These are phyloP conservation scores for Drosophila cognata DNA, from an alignment of 2,888 invertebrate species.

Conservation along the genomic window DNA sequence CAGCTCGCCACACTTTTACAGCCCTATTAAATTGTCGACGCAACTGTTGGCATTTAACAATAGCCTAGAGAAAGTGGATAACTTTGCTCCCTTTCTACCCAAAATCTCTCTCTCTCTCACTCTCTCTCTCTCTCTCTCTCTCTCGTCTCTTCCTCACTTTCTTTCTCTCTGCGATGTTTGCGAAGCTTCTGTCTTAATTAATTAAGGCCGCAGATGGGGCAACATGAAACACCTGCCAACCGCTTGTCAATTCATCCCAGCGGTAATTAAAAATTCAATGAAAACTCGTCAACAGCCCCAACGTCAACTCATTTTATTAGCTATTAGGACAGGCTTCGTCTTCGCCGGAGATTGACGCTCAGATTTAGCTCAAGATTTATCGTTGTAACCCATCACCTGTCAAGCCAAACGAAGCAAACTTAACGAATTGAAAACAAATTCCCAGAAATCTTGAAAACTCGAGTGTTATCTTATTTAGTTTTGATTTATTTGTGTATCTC, in stretches of 20 bases:
- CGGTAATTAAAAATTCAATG: constrained; percentile 66
- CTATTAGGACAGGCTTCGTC: constrained; percentile 22
- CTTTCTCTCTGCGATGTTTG: background rate
- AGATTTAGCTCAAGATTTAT: constrained; percentile 30
- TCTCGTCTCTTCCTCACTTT: background rate
- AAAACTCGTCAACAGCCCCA: constrained; percentile 33
- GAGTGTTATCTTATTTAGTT: background rate
- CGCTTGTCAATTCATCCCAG: constrained; percentile 66
- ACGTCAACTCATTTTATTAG: constrained; percentile 35
- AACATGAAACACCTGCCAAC: constrained; percentile 57
- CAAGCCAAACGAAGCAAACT: constrained; percentile 1
- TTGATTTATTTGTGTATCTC: constrained; percentile 11
- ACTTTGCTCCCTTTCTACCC: background rate
- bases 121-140: background rate
- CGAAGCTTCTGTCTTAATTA: constrained; percentile 61
- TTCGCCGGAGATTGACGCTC: constrained; percentile 4
- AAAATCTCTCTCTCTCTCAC: background rate
- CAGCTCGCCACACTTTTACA: constrained; percentile 6
- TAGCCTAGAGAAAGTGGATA: constrained; percentile 3
- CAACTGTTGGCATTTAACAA: constrained; percentile 31
- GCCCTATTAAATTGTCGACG: constrained; percentile 18
- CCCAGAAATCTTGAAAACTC: constrained; percentile 8
- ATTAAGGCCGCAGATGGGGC: constrained; percentile 62
- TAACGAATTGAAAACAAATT: constrained; percentile 6
- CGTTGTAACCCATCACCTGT: constrained; percentile 32